Evolutionary conservation across 2,113 vertebrate genomes (phyloP).

Genomic region (Corythaeola cristata): DNA sequence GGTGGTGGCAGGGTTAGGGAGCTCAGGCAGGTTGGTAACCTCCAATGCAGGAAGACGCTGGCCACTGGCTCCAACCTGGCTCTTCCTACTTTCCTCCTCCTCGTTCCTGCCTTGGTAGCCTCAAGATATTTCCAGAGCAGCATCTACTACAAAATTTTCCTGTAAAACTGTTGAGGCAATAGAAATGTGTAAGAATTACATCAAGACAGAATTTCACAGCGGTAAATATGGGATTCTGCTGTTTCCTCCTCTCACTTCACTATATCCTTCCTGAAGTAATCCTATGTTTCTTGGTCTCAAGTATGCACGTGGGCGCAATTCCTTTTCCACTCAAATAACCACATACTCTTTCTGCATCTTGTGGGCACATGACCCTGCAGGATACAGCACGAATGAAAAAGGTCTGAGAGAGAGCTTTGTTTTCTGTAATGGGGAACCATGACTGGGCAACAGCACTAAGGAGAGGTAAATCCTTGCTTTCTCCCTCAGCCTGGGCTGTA

Average conservation of each 20-base stretch:
- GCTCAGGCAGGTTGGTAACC: neutral
- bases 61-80: neutral
- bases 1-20: neutral
- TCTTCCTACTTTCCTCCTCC: neutral
- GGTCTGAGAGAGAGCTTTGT: neutral
- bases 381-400: neutral
- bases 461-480: neutral
- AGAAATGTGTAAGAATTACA: neutral
- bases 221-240: neutral
- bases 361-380: neutral
- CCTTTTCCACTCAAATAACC: neutral
- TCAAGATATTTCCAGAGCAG: neutral
- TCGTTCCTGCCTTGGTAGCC: neutral
- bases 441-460: neutral
- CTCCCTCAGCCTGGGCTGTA: neutral
- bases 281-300: neutral
- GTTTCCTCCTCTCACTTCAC: neutral
- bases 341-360: neutral
- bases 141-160: neutral
- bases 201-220: neutral
- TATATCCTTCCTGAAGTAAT: neutral
- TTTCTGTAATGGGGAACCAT: neutral
- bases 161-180: neutral
- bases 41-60: neutral
- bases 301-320: neutral